Evolutionary conservation across 2,888 invertebrate genomes (phyloP), one percentile per base, ranked within the genome.

Genomic region (Noctua janthina): DNA sequence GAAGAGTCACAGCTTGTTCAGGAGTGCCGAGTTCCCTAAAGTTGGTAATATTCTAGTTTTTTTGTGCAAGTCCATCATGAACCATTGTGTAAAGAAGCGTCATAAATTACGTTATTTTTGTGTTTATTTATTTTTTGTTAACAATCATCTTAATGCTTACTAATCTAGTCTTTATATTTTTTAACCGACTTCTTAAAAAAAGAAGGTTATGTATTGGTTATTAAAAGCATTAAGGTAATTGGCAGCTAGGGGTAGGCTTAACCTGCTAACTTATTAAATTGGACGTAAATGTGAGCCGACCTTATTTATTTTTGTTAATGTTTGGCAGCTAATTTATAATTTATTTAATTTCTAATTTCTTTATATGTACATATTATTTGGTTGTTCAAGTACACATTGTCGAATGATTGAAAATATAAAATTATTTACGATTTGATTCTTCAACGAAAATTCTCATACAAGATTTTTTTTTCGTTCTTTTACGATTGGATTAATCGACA

Each of bases 161-260:
- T 94, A 94, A 93, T 93, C 93, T 94, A 94, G 93, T 93, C 92
- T 71, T 90, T 78, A 84, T 82, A 81, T 83, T 62, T 76, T 84
- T 86, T 82, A 68, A 68, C 46, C 68, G 15, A 68, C 46, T 68
- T 46, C 17, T 46, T 15, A 17, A 68, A 43, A 68, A 15, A 8
- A 46, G n/a, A 46, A 46, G 68, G 68, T 68, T 46, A 46, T 46
- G 68, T 68, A n/a, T 68, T 68, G 8, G 46, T 86, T 79, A 74
- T 71, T 83, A 70, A 76, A 86, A 88, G 89, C 88, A 87, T 90
- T 88, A 88, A 88, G 86, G 74, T 86, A 85, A 87, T 86, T 88
- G 87, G 87, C 87, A 82, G 84, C 81, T 89, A 76, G 82, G 85
- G 82, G 85, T 77, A 68, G 74, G 67, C 1, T 4, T 70, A 74